phyloP scores from a whole-genome alignment of 2,113 vertebrate species.

The Gambusia holbrooki region DNA sequence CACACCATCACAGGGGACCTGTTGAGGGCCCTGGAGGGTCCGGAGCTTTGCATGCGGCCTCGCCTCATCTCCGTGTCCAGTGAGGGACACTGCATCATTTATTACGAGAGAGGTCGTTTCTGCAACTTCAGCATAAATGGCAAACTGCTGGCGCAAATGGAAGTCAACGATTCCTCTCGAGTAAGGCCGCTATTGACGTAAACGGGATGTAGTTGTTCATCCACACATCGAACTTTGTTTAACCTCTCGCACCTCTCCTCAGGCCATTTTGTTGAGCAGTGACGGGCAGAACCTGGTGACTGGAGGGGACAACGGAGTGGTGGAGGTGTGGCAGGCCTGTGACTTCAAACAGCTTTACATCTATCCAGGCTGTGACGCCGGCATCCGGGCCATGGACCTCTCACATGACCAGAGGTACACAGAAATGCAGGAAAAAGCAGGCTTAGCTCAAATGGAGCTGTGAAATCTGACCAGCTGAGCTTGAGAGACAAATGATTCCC shows the following conservation, averaged over 20 bases:
- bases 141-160: constrained; percentile 97
- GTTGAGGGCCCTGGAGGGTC: constrained; percentile 94
- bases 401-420: constrained; percentile 99
- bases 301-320: constrained; percentile 97
- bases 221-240: not conserved
- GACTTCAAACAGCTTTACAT: constrained; percentile 99
- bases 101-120: constrained; percentile 95
- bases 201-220: not conserved
- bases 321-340: constrained; percentile 99
- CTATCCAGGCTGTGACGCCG: constrained; percentile 98
- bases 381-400: constrained; percentile 98
- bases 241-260: not conserved
- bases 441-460: not conserved
- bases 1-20: constrained; percentile 99
- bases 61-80: constrained; percentile 98
- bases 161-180: constrained; percentile 95
- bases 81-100: constrained; percentile 98
- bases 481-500: too few species aligned
- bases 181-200: constrained; percentile 71
- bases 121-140: constrained; percentile 99
- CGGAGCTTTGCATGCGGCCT: constrained; percentile 92
- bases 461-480: not conserved
- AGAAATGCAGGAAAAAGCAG: constrained; percentile 5
- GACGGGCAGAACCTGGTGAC: constrained; percentile 98
- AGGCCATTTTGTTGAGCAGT: constrained; percentile 96